Percentiles rank a stretch among this genome's conserved stretches.
These are phyloP conservation scores for Eugnorisma glareosa DNA, from an alignment of 2,888 invertebrate genomes.

Conservation along the genomic window DNA sequence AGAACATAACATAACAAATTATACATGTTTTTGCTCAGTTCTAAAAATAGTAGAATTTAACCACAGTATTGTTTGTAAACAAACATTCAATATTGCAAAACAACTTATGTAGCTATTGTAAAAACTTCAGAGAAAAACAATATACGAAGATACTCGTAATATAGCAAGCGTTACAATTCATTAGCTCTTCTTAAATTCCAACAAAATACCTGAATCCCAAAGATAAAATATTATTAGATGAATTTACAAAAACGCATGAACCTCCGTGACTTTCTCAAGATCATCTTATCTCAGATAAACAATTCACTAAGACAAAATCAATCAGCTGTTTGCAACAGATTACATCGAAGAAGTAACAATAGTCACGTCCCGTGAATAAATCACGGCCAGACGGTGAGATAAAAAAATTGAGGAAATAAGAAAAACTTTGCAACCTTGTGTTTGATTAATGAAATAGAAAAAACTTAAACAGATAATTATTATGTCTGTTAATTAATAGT, in stretches of 20 bases:
- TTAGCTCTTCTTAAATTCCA: background rate
- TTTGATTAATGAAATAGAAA: conserved; percentile 19
- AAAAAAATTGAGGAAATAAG: conserved; percentile 43
- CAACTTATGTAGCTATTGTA: background rate
- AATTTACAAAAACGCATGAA: background rate
- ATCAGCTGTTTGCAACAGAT: conserved; percentile 39
- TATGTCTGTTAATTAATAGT: conserved; percentile 9
- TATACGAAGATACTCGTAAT: background rate
- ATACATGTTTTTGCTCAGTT: conserved; percentile 2
- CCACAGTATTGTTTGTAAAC: background rate
- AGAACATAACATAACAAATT: background rate
- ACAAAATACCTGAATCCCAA: background rate
- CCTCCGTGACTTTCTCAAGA: conserved; percentile 25
- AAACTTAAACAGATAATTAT: conserved; percentile 8
- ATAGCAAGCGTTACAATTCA: background rate
- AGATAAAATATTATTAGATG: conserved; percentile 2
- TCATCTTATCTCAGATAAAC: conserved; percentile 1
- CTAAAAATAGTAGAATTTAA: background rate
- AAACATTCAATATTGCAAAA: background rate
- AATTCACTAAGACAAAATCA: conserved; percentile 23
- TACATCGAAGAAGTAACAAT: conserved; percentile 2
- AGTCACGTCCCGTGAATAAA: conserved; percentile 44
- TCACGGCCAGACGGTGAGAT: conserved; percentile 45
- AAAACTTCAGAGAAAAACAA: background rate
- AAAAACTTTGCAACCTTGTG: conserved; percentile 21